These are phyloP conservation scores for Gymnothorax javanicus DNA, from an alignment of 2,797 vertebrate species.

Conservation along the genomic window DNA sequence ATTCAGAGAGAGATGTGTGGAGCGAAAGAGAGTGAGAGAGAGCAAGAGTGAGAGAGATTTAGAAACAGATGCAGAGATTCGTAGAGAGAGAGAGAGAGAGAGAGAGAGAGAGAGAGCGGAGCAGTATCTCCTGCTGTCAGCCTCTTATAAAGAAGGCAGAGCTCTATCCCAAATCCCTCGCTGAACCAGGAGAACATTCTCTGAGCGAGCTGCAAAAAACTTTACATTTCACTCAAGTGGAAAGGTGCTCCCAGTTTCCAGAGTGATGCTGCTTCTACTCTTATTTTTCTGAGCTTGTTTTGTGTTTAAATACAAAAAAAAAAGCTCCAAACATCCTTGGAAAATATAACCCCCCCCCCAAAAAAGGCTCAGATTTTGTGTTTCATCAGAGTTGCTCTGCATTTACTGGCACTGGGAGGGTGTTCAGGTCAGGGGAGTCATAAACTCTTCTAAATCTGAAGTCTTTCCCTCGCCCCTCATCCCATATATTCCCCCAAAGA, in stretches of 20 bases:
- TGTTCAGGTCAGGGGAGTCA: not conserved
- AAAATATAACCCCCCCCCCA: not conserved
- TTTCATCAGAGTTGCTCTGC: not conserved
- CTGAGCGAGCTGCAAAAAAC: not conserved
- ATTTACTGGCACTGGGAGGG: not conserved
- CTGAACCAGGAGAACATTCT: not conserved
- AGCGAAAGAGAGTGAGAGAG: not conserved
- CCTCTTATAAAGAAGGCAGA: not conserved
- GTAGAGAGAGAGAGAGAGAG: not conserved
- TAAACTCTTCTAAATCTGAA: not conserved
- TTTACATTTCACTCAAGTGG: not conserved
- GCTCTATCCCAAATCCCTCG: not conserved
- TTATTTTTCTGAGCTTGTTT: not conserved
- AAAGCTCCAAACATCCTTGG: no score
- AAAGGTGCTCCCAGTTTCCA: not conserved
- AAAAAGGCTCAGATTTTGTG: not conserved
- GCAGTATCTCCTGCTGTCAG: no score
- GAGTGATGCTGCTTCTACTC: not conserved
- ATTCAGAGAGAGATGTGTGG: not conserved
- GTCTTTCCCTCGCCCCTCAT: no score
- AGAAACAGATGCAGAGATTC: not conserved
- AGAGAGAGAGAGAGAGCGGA: no score
- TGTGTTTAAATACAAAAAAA: not conserved
- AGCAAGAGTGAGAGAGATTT: not conserved
- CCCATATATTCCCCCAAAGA: no score